Base-by-base conservation (phyloP, 35 echinoderm and acorn worm species). In the Apostichopus parvimensis region DNA sequence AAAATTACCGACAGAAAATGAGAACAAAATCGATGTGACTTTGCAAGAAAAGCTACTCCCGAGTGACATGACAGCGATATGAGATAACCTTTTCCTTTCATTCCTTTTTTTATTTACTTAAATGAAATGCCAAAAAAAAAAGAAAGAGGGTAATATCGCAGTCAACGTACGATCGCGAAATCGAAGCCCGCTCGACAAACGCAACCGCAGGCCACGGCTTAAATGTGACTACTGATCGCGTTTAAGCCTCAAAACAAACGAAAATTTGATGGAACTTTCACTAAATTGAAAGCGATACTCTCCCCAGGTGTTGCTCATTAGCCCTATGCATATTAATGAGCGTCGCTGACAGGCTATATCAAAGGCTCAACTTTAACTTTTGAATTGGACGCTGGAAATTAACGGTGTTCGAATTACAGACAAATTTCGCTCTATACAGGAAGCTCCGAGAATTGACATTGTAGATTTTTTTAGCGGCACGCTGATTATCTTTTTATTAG, bases 201-300 rank as follows among this genome's bases (percentile, higher is more conserved):
- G 81, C 81, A 84, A 84, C 81, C 81, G 81, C 81, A 23, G 81
- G 81, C 54, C 81, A 84, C 81, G 81, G 81, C 57, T 84, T 84
- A 84, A 84, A 57, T 58, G 20, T 59, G 81, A 84, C 81, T 84
- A 55, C 18, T 59, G 81, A 84, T 84, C 81, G 81, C 81, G 28
- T 55, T 75, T 75, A 14, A 84, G 15, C 15, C 24, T 21, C 20
- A 84, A 84, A 84, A 84, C 81, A 84, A 84, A 84, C 81, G 81
- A 53, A 84, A 84, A 14, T 57, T 84, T 84, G 81, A 84, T 84
- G 54, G 81, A 84, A 57, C 53, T 58, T 84, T 17, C 54, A 57
- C 54, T n/a, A 58, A 84, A 84, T 20, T 58, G 81, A 84, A 84
- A 84, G 55, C 58, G 81, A 84, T 84, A 24, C 58, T 52, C 20